Evolutionary conservation across 2,888 invertebrate genomes (phyloP).

Genomic region (Plagodis pulveraria): DNA sequence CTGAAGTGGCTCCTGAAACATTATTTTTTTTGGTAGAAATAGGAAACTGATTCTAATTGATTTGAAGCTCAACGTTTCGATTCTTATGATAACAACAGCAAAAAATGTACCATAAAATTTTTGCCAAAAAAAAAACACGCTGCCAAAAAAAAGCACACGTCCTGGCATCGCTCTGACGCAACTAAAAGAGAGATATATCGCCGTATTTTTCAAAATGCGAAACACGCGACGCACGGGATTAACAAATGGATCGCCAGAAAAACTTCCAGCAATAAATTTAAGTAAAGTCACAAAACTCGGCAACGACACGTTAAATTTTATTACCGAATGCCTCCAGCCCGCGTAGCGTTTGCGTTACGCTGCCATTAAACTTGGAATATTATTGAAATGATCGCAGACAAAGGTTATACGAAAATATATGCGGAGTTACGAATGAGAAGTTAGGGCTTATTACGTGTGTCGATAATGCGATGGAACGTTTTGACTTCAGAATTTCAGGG

Average conservation of each 20-base stretch:
- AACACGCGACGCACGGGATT: conserved; percentile 59
- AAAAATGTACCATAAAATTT: background rate
- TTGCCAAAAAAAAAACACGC: conserved; percentile 1
- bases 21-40: too few relatives aligned
- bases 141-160: conserved; percentile 31
- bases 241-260: conserved; percentile 73
- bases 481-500: conserved; percentile 31
- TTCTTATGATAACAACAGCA: too few relatives aligned
- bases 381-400: conserved; percentile 77
- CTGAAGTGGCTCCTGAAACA: too few relatives aligned
- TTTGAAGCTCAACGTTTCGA: too few relatives aligned
- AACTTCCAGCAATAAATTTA: conserved; percentile 73
- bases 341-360: conserved; percentile 46
- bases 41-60: too few relatives aligned
- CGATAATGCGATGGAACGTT: conserved; percentile 47
- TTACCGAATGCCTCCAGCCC: conserved; percentile 60
- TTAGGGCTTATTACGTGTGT: conserved; percentile 43
- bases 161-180: conserved; percentile 26
- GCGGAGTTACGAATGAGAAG: conserved; percentile 54
- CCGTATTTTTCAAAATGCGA: conserved; percentile 54
- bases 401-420: conserved; percentile 63
- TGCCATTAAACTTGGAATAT: conserved; percentile 76
- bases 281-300: conserved; percentile 69
- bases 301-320: conserved; percentile 77
- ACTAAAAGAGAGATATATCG: conserved; percentile 44